Percentiles rank a stretch among this genome's conserved stretches.
Conservation (phyloP, 2,113 vertebrate species). For the Petrocephalus zakoni region DNA sequence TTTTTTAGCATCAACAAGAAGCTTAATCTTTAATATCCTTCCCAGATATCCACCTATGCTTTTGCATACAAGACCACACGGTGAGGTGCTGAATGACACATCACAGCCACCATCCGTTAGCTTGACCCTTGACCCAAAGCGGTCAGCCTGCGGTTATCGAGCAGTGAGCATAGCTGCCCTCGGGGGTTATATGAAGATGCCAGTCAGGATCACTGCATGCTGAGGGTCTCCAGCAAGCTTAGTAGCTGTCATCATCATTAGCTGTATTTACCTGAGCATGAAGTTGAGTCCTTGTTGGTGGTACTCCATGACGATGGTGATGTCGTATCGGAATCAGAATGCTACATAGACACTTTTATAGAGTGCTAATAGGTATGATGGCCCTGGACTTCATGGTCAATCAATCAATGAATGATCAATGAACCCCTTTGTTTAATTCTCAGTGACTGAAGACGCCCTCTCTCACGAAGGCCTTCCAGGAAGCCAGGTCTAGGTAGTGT, state of each 20-base stretch:
- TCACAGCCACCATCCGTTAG: not conserved
- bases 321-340: not conserved
- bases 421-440: not conserved
- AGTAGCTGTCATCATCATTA: not conserved
- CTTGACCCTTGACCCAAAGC: not conserved
- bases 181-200: not conserved
- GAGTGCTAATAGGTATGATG: not conserved
- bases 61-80: not conserved
- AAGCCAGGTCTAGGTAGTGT: not conserved
- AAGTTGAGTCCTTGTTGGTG: not conserved
- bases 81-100: not conserved
- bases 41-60: not conserved
- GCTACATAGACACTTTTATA: not conserved
- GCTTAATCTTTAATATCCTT: not conserved
- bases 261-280: not conserved
- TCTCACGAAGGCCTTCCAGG: not conserved
- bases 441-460: not conserved
- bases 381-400: not conserved
- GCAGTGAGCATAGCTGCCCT: slow-evolving; percentile 37
- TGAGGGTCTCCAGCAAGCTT: not conserved
- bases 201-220: not conserved
- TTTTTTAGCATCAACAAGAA: not conserved
- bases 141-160: not conserved
- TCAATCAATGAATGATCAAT: too few relatives aligned
- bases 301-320: not conserved